Evolutionary conservation across 1,140 invertebrate genomes (phyloP).

Genomic region (Coenobita brevimanus): DNA sequence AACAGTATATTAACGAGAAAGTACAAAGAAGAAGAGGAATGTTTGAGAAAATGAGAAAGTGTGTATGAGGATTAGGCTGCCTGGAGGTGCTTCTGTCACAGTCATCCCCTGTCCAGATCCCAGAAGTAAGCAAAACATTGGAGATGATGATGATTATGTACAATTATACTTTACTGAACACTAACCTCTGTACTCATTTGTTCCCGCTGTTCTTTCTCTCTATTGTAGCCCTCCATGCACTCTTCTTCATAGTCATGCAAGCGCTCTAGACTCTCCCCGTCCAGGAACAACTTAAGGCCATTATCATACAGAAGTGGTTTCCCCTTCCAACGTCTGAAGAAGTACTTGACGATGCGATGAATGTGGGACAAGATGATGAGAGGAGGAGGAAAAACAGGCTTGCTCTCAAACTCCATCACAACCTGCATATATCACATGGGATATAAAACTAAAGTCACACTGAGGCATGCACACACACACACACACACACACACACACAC

Average conservation of each 20-base stretch:
- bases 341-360: slow-evolving; percentile 89
- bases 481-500: too few relatives aligned
- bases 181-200: slow-evolving; percentile 68
- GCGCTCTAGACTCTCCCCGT: slow-evolving; percentile 92
- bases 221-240: slow-evolving; percentile 94
- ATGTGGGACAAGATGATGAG: slow-evolving; percentile 93
- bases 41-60: too few relatives aligned
- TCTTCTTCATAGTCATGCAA: slow-evolving; percentile 98
- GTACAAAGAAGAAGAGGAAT: too few relatives aligned
- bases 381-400: slow-evolving; percentile 95
- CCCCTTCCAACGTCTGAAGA: slow-evolving; percentile 85
- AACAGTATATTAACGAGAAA: too few relatives aligned
- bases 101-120: too few relatives aligned
- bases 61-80: too few relatives aligned
- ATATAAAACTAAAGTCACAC: too few relatives aligned
- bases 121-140: too few relatives aligned
- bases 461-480: too few relatives aligned
- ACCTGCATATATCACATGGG: slow-evolving; percentile 81
- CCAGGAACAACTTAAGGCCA: slow-evolving; percentile 94
- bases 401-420: slow-evolving; percentile 98
- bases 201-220: slow-evolving; percentile 83
- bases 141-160: too few relatives aligned
- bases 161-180: too few relatives aligned
- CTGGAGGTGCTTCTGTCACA: too few relatives aligned
- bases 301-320: slow-evolving; percentile 91